phyloP scores from a whole-genome alignment of 2,113 vertebrate genomes.

The Sphyrna mokarran region DNA sequence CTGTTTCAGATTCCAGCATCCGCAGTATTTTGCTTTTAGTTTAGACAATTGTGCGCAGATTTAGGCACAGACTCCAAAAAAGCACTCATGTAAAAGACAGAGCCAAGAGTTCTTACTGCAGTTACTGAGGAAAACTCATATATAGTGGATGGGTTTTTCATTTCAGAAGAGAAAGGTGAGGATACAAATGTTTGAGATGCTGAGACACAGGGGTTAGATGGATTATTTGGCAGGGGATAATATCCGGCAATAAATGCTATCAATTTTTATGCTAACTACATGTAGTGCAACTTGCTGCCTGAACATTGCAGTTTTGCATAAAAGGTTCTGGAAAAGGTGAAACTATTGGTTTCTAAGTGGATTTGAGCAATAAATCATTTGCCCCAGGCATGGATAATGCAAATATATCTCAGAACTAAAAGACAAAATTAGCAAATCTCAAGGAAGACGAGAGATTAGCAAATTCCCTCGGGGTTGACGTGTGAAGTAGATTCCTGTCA shows the following conservation, averaged over 20 bases:
- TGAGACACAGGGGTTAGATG: background rate
- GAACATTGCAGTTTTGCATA: background rate
- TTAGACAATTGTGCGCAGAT: background rate
- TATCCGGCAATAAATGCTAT: background rate
- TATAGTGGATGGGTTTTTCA: background rate
- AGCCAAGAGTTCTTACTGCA: background rate
- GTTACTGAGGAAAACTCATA: background rate
- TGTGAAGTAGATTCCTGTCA: slow-evolving; percentile 20
- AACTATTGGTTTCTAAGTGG: slow-evolving; percentile 6
- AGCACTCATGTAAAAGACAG: background rate
- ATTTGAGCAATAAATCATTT: slow-evolving; percentile 27
- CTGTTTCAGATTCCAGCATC: too few species aligned
- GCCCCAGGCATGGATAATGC: slow-evolving; percentile 18
- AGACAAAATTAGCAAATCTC: slow-evolving; percentile 26
- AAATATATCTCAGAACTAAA: slow-evolving; percentile 28
- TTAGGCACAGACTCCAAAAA: background rate
- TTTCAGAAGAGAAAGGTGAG: background rate
- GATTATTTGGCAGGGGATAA: background rate
- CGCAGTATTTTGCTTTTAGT: background rate
- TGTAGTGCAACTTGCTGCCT: background rate
- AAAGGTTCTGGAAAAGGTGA: background rate
- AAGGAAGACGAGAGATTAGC: slow-evolving; percentile 27
- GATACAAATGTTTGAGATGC: background rate
- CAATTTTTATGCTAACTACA: background rate
- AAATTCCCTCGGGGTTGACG: background rate